Evolutionary conservation across 2,888 invertebrate species (phyloP), one percentile per base, ranked within the genome.

Genomic region (Drosophila multiciliata): DNA sequence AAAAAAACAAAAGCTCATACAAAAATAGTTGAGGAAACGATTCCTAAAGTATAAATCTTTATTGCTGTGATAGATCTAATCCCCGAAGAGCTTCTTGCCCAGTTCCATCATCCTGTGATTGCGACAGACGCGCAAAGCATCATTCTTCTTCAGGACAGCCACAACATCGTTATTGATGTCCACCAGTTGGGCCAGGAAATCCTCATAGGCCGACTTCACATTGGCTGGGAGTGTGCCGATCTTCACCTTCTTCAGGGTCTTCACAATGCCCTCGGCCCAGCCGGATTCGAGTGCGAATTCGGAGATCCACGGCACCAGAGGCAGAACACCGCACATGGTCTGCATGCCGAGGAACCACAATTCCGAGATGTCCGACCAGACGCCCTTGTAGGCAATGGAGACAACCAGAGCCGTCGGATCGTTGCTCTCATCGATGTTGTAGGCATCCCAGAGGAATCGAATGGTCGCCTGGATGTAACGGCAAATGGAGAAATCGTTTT

Each of bases 261-360:
- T 96, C 60, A 97, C 94, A 65, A 98, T 97, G 15, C 97, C 98
- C 91, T 97, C 96, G 5, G 97, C 96, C 97, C 98, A 98, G n/a
- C 98, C 98, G 91, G 97, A 97, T 89, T 98, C 98, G 71, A 98
- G 96, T 6, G 97, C 96, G 93, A 98, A 98, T 89, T 98, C 97
- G 0, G 97, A 97, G 74, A 98, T 95, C 98, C 98, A 98, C 5
- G 97, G 97, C 73, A 98, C 95, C 72, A 96, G 95, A 23, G 97
- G 95, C 48, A 98, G 93, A 0, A 98, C 96, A 38, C 96, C 95
- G 89, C 97, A 96, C 94, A 98, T 96, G 1, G 98, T 98, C 92
- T 98, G 98, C 97, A 98, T 97, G 29, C 98, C 98, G 73, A 98
- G 94, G 93, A 98, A 98, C 98, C 98, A 98, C 17, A 98, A 93